Base-by-base conservation (phyloP, 2,113 vertebrate genomes). In the Ceyx cyanopectus region DNA sequence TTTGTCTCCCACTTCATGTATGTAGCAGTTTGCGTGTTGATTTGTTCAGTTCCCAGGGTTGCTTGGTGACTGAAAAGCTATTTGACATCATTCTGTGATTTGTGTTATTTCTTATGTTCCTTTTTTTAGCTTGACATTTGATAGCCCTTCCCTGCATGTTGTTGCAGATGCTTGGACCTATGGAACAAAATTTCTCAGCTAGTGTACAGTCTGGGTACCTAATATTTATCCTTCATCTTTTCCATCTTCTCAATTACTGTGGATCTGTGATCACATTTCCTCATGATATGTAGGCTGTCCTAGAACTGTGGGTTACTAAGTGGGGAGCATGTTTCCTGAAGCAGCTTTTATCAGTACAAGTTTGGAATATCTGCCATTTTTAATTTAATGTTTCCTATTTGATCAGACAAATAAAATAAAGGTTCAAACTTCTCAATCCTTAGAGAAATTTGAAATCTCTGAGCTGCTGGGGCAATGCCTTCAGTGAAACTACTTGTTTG, bases 241-340 rank as follows among this genome's bases (percentile, higher is more conserved):
- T 90, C 23, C 19, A 45, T 86, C 73, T 83, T 92, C 57, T 74
- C 87, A 89, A 82, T 83, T 79, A 76, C 50, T 91, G 7, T 72
- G 67, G 75, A 81, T 72, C 62, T 90, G 79, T 66, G 75, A 74
- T 91, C 75, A 63, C 79, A 56, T 91, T 87, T 85, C 79, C 67
- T 80, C 20, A 21, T 17, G 7, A 92, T 91, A 19, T 37, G 84
- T 61, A 65, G 66, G 74, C 67, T 87, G 77, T 88, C 51, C 60
- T 95, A 54, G 65, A 77, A 51, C 27, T 78, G 29, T 62, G 65
- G 77, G 63, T 82, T 75, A 82, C 24, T 40, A 20, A 80, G 20
- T 10, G 48, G 81, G 21, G 57, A 80, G 32, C 6, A 1, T 57
- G 27, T 92, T 92, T 77, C 89, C 57, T 82, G 85, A 66, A 81